These are phyloP conservation scores for Podargus strigoides DNA, from an alignment of 2,797 vertebrate genomes.

Conservation along the genomic window DNA sequence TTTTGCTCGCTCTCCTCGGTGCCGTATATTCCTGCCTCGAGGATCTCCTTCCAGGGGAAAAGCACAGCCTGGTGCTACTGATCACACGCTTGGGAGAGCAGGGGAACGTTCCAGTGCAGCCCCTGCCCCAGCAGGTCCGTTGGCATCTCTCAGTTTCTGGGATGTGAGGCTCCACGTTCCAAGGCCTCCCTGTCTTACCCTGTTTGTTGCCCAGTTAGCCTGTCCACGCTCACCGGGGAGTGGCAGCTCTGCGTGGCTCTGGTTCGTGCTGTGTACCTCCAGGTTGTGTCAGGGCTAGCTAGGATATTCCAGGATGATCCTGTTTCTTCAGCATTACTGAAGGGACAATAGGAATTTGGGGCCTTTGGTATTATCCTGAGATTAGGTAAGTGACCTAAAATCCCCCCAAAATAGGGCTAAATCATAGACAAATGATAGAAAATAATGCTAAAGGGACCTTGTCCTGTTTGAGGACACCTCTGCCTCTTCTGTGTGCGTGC, in stretches of 20 bases:
- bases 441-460: not conserved
- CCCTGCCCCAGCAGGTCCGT: not conserved
- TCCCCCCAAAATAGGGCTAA: not conserved
- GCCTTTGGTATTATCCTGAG: not conserved
- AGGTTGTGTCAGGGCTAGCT: not conserved
- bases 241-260: not conserved
- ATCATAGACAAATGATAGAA: not conserved
- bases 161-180: not conserved
- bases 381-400: not conserved
- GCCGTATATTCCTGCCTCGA: not conserved
- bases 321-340: not conserved
- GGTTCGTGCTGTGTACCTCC: not conserved
- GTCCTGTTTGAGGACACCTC: not conserved
- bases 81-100: not conserved
- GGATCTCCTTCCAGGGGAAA: not conserved
- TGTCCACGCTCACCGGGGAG: not conserved
- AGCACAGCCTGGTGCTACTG: not conserved
- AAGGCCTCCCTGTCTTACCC: not conserved
- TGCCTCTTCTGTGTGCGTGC: not conserved
- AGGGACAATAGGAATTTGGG: not conserved
- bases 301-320: not conserved
- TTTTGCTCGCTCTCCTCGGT: not conserved
- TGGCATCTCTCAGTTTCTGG: not conserved
- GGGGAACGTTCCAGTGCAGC: not conserved
- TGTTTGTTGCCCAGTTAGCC: not conserved